Conservation (phyloP, 1,140 invertebrate genomes). For the Drepana arcuata region DNA sequence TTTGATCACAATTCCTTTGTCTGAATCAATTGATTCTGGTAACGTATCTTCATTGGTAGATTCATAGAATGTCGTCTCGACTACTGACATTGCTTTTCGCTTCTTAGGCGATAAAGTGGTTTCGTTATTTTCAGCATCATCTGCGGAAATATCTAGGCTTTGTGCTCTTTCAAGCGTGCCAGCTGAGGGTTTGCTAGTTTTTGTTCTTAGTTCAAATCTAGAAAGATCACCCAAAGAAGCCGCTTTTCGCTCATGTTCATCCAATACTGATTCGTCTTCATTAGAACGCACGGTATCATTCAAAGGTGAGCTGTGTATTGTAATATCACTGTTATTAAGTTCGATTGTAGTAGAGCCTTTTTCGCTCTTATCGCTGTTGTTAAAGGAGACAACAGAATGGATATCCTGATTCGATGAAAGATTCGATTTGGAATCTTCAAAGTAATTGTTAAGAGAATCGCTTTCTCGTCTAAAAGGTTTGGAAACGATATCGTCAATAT, state of each 20-base stretch:
- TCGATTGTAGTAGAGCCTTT: slow-evolving; percentile 74
- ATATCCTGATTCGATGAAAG: slow-evolving; percentile 63
- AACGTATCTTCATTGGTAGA: slow-evolving; percentile 41
- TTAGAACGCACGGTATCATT: slow-evolving; percentile 62
- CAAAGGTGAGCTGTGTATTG: slow-evolving; percentile 79
- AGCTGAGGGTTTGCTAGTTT: slow-evolving; percentile 58
- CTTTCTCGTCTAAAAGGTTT: slow-evolving; percentile 65
- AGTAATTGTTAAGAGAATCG: slow-evolving; percentile 68
- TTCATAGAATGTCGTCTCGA: slow-evolving; percentile 66
- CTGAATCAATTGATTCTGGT: slow-evolving; percentile 50
- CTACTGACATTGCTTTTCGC: slow-evolving; percentile 75
- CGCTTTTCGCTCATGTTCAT: slow-evolving; percentile 82
- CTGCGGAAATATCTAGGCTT: slow-evolving; percentile 84
- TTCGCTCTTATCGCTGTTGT: slow-evolving; percentile 63
- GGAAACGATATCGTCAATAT: slow-evolving; percentile 61
- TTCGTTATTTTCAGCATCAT: slow-evolving; percentile 68
- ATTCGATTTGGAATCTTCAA: slow-evolving; percentile 67
- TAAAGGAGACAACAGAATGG: slow-evolving; percentile 61
- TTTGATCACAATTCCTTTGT: slow-evolving; percentile 57
- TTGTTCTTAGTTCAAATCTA: slow-evolving; percentile 76
- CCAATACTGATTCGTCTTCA: slow-evolving; percentile 68
- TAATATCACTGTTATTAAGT: slow-evolving; percentile 81
- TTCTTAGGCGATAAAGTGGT: slow-evolving; percentile 76
- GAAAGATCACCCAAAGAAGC: slow-evolving; percentile 86
- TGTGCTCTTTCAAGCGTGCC: slow-evolving; percentile 84